Percentiles rank a stretch among this genome's conserved stretches.
These are phyloP conservation scores for Colinus virginianus DNA, from an alignment of 2,113 vertebrate genomes.

Conservation along the genomic window DNA sequence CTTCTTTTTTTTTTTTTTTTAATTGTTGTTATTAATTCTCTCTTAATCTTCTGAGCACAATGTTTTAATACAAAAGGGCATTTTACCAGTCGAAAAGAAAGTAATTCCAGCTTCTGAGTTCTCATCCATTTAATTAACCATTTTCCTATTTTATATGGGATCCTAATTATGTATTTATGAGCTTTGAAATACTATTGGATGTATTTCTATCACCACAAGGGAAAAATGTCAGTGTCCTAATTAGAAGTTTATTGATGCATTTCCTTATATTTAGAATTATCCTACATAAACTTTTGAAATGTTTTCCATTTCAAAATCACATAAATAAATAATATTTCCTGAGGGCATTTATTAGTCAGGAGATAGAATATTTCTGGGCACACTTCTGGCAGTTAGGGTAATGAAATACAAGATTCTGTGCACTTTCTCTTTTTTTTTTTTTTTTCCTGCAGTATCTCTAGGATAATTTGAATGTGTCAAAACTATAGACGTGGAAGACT, in stretches of 20 bases:
- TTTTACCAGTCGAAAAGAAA: not conserved
- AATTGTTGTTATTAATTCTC: not conserved
- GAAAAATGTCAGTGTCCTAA: constrained; percentile 18
- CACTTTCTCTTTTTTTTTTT: not conserved
- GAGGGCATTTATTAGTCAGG: constrained; percentile 46
- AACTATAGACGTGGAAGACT: not conserved
- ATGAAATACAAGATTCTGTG: constrained; percentile 15
- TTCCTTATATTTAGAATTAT: constrained; percentile 40
- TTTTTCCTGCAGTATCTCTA: not conserved
- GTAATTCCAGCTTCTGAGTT: not conserved
- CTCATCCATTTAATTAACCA: not conserved
- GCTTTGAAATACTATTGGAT: not conserved
- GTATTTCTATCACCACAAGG: not conserved
- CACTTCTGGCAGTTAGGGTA: constrained; percentile 12
- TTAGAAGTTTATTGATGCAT: constrained; percentile 37
- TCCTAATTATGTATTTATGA: not conserved
- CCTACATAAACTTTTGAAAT: constrained; percentile 31
- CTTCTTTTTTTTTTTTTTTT: not conserved
- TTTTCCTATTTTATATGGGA: not conserved
- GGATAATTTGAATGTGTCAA: constrained; percentile 49
- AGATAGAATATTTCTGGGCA: constrained; percentile 39
- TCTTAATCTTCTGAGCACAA: not conserved
- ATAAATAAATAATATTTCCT: constrained; percentile 62
- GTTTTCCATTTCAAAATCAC: constrained; percentile 41
- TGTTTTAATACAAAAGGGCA: not conserved